Percentiles rank a stretch among this genome's conserved stretches.
phyloP scores from a whole-genome alignment of 2,888 invertebrate species.

The Ptychoptera contaminata region DNA sequence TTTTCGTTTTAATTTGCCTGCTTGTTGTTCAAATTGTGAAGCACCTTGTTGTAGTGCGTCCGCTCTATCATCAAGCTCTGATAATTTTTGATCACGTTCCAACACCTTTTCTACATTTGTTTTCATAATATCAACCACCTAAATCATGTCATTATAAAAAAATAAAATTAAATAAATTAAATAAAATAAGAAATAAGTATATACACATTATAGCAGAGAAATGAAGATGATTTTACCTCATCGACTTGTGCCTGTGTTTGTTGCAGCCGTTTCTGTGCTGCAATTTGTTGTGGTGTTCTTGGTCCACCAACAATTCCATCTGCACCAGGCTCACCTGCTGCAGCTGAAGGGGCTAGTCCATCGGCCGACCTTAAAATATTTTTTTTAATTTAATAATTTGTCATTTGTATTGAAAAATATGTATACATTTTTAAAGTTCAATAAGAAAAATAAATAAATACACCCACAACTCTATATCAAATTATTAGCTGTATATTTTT shows the following conservation, averaged over 20 bases:
- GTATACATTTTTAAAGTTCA: no score
- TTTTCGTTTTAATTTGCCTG: constrained; percentile 91
- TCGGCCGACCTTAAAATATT: constrained; percentile 25
- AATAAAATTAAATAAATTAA: background rate
- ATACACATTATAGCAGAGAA: no score
- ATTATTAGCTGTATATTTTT: no score
- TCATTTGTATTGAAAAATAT: no score
- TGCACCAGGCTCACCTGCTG: constrained; percentile 45
- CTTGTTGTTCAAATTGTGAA: constrained; percentile 93
- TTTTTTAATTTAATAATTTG: no score
- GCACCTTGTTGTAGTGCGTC: constrained; percentile 90
- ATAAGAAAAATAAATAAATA: no score
- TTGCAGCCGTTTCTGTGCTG: constrained; percentile 66
- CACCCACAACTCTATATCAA: no score
- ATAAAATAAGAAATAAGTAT: no score
- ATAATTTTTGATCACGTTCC: constrained; percentile 87
- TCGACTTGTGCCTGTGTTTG: constrained; percentile 78
- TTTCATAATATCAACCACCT: constrained; percentile 90
- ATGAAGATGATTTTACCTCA: constrained; percentile 34
- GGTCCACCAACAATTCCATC: constrained; percentile 80
- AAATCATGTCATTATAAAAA: constrained; percentile 5
- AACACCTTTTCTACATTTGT: constrained; percentile 92
- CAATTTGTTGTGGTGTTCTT: constrained; percentile 67
- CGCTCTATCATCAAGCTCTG: constrained; percentile 88
- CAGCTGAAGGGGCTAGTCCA: constrained; percentile 45